Conservation (phyloP, 2,888 invertebrate genomes). For the Acrobasis repandana region DNA sequence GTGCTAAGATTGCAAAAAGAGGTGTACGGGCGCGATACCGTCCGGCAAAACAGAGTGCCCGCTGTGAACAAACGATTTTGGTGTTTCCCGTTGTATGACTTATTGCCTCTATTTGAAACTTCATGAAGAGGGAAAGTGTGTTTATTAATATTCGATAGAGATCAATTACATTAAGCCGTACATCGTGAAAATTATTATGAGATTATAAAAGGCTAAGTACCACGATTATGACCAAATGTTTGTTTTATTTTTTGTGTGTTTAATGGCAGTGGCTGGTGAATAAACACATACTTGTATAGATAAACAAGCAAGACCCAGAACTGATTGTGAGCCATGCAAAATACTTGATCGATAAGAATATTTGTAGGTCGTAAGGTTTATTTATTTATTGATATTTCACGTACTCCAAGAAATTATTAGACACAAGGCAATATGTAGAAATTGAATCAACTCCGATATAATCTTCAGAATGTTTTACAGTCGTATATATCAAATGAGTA, state of each 20-base stretch:
- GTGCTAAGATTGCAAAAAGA: neutral
- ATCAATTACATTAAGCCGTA: neutral
- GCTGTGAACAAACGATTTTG: constrained; percentile 8
- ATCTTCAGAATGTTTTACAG: neutral
- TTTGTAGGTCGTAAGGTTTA: no score
- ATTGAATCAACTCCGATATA: constrained; percentile 2
- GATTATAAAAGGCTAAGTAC: no score
- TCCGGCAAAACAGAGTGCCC: constrained; percentile 2
- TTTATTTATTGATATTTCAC: constrained; percentile 5
- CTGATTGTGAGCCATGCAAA: no score
- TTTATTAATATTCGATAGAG: neutral
- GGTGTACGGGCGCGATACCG: neutral
- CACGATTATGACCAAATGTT: no score
- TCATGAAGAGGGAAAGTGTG: constrained; percentile 1
- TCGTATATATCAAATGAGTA: neutral
- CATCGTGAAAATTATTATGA: neutral
- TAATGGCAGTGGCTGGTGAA: no score
- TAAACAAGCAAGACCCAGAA: no score
- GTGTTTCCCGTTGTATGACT: constrained; percentile 8
- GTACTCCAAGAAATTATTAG: neutral
- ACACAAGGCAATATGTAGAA: neutral
- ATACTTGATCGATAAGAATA: no score
- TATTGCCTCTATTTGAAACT: constrained; percentile 8
- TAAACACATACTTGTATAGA: no score
- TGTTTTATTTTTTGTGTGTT: no score